Evolutionary conservation across 2,113 vertebrate species (phyloP), one percentile per base, ranked within the genome.

Genomic region (Kryptolebias marmoratus): DNA sequence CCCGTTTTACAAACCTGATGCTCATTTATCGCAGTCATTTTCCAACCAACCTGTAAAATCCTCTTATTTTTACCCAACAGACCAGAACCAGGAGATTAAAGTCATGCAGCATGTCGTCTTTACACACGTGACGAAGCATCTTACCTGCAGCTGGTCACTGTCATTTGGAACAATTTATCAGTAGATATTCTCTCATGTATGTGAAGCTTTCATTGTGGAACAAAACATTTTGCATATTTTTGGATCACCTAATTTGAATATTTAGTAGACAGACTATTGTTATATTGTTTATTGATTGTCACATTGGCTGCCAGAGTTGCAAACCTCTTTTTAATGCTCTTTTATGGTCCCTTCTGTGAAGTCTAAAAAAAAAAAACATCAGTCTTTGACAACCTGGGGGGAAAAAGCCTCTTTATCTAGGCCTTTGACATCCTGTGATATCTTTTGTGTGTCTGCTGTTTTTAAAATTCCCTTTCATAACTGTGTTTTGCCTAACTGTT

Each of bases 361-460:
- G 45, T 47, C n/a, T 50, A 53, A 27, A 52, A 22, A 53, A 27
- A 22, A 11, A 2, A 8, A 7, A 11, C 50, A 3, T 50, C 16
- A n/a, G 16, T 50, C 49, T n/a, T 6, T 50, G 5, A n/a, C 18
- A 50, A n/a, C 16, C 16, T 50, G 6, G 1, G 3, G 10, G 22
- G 32, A 31, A 49, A 31, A 47, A 14, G 42, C 8, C 28, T 5
- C 58, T 79, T 78, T 16, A 65, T 58, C 28, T 22, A 66, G 31
- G n/a, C 55, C 50, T 78, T 27, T 68, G 53, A 68, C 52, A 45
- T 61, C 45, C 39, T 71, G 54, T 44, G 50, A 66, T 54, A 63
- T 50, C 14, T 60, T 49, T 61, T 62, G 28, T 66, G n/a, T 48
- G 47, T 9, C 18, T 4, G 3, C n/a, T 68, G 15, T n/a, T 57